These are phyloP conservation scores for Caradrina clavipalpis DNA, from an alignment of 2,888 invertebrate species.

Conservation along the genomic window DNA sequence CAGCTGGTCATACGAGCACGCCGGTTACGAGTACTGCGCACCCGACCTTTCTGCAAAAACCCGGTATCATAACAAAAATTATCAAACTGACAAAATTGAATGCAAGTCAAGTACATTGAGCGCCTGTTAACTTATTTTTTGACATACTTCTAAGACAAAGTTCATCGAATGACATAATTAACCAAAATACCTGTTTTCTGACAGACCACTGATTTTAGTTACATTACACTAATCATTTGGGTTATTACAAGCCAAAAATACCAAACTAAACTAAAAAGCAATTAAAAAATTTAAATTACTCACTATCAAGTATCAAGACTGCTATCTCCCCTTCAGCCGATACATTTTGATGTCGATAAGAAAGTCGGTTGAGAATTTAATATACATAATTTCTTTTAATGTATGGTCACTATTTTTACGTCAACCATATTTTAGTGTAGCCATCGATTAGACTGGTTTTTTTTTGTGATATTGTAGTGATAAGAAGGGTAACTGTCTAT, in stretches of 20 bases:
- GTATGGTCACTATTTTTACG: slow-evolving; percentile 63
- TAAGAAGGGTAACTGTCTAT: neutral
- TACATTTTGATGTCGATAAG: slow-evolving; percentile 87
- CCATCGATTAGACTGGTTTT: slow-evolving; percentile 34
- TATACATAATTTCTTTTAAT: slow-evolving; percentile 88
- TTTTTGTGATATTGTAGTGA: neutral
- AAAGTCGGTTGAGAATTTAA: slow-evolving; percentile 88
- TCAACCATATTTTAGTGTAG: slow-evolving; percentile 23
- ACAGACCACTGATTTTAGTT: neutral
- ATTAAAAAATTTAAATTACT: slow-evolving; percentile 18
- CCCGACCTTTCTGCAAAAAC: too few relatives aligned
- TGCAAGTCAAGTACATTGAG: too few relatives aligned
- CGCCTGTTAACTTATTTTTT: too few relatives aligned
- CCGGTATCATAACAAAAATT: too few relatives aligned
- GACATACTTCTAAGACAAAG: too few relatives aligned
- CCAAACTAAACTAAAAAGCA: neutral
- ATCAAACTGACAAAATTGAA: too few relatives aligned
- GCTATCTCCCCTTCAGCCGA: slow-evolving; percentile 65
- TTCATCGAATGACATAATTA: too few relatives aligned
- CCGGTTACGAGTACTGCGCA: too few relatives aligned
- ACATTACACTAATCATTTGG: too few relatives aligned
- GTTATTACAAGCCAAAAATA: slow-evolving; percentile 11
- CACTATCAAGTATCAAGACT: slow-evolving; percentile 75
- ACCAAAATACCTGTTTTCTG: neutral
- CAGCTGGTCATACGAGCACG: too few relatives aligned